Evolutionary conservation across 2,888 invertebrate genomes (phyloP).

Genomic region (Dryobotodes eremita): DNA sequence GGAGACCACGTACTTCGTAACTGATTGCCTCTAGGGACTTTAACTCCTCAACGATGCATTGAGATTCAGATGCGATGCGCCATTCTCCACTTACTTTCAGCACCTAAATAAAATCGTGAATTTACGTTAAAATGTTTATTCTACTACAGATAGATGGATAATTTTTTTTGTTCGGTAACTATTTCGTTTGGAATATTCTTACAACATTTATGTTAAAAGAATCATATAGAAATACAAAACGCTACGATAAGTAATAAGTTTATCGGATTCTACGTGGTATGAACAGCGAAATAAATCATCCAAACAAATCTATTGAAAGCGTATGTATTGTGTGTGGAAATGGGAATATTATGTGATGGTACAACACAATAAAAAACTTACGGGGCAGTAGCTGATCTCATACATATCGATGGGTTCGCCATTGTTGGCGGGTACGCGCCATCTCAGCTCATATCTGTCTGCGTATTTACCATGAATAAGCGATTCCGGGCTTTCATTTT

Average conservation of each 20-base stretch:
- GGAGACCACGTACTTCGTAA: slow-evolving; percentile 93
- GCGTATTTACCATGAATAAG: slow-evolving; percentile 91
- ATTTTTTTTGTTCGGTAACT: slow-evolving; percentile 21
- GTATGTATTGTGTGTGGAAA: slow-evolving; percentile 59
- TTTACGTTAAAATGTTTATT: slow-evolving; percentile 19
- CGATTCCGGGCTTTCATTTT: slow-evolving; percentile 84
- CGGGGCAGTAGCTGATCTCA: slow-evolving; percentile 95
- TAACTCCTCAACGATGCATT: slow-evolving; percentile 91
- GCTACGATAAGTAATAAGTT: slow-evolving; percentile 51
- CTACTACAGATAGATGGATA: neutral
- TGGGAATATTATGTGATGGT: slow-evolving; percentile 51
- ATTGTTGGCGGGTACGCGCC: slow-evolving; percentile 96
- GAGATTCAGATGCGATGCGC: slow-evolving; percentile 88
- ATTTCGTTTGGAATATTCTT: slow-evolving; percentile 6
- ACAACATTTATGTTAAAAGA: slow-evolving; percentile 26
- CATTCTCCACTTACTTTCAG: slow-evolving; percentile 93
- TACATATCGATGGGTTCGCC: slow-evolving; percentile 97
- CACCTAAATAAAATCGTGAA: slow-evolving; percentile 85
- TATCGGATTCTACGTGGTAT: slow-evolving; percentile 43
- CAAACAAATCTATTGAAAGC: slow-evolving; percentile 72
- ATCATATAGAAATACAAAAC: slow-evolving; percentile 25
- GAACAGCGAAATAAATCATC: slow-evolving; percentile 80
- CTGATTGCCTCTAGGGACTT: slow-evolving; percentile 92
- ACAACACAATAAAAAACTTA: slow-evolving; percentile 83
- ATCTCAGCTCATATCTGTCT: slow-evolving; percentile 95